Evolutionary conservation across 30 jellyfish, hydroid and myxozoan genomes (phyloP), one percentile per base, ranked within the genome.

Genomic region (Aurelia aurita): DNA sequence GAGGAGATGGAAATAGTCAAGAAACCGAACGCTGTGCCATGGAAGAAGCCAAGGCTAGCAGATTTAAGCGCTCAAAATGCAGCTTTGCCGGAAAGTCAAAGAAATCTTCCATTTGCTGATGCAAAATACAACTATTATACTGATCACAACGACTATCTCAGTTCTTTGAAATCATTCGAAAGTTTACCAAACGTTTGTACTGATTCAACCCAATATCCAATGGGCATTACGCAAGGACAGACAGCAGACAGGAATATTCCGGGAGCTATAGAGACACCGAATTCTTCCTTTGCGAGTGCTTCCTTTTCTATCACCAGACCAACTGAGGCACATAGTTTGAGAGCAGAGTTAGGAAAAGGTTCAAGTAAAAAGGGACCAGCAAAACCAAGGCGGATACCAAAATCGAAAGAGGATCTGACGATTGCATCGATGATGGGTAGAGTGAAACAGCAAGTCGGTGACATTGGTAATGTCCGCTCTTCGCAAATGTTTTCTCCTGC

Each of bases 361-460:
- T 14, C 70, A 1, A n/a, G 57, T 25, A 77, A 61, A 39, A 77
- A 60, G 31, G 70, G 67, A 3, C 13, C 19, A 11, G 19, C 88
- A 61, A 77, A 77, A 53, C 71, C 76, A 35, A 77, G 45, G 55
- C 88, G 88, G 25, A 43, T 77, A 39, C 88, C 78, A 22, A 77
- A 77, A 47, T 27, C 88, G 8, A 59, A 77, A 39, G 88, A 77
- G 39, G 88, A 77, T 25, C 46, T 77, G 22, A 77, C 76, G 13
- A 77, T 77, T 16, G 88, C 88, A 9, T 77, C 88, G 32, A 77
- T 77, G 88, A 77, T 77, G 88, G 88, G 88, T n/a, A 62, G 67
- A 28, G 88, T 77, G 51, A 77, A 77, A 60, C 88, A 77, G 58
- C 88, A 77, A 77, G 88, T 77, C 23, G 88, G 88, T 18, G 88